Evolutionary conservation across 2,888 invertebrate genomes (phyloP), one percentile per base, ranked within the genome.

Genomic region (Dryobotodes eremita): DNA sequence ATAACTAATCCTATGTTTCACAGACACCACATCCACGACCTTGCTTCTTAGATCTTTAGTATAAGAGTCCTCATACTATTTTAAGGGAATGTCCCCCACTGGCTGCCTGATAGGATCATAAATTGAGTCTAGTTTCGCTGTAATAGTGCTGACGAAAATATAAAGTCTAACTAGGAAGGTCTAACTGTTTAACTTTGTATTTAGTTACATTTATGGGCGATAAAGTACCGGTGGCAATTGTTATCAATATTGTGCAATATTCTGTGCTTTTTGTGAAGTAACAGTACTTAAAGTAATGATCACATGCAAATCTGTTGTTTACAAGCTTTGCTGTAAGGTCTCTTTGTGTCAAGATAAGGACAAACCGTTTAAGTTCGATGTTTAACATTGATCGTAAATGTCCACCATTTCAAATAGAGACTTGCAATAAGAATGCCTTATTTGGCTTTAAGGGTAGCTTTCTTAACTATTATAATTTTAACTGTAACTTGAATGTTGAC

Each of bases 21-120:
- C 0, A 64, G 13, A 15, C 15, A 36, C 53, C 71, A 48, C 1
- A 82, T 83, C 86, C 36, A 36, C 10, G 0, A 42, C 11, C 0
- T 70, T 64, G 2, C 7, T 71, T 83, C 72, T 17, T 23, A 65
- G 23, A 31, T 83, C 70, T 62, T 50, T 2, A 36, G 36, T 53
- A 0, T 53, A 42, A 23, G 69, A 72, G 20, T 78, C 57, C 62
- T 87, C 79, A 84, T 70, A 75, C 84, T 78, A 85, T 84, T 87
- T 87, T 71, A 87, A 79, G 73, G 79, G 79, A 79, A 85, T 85
- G 20, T 85, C 84, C 84, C 84, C 87, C 72, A 85, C 84, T 76
- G 84, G 79, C 71, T 77, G 48, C 10, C 55, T 75, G 84, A 84
- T 87, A 85, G 84, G 75, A 66, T 79, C 79, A 87, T 85, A 79